Conservation (phyloP, 2,797 vertebrate species). For the Epinephelus malabaricus region DNA sequence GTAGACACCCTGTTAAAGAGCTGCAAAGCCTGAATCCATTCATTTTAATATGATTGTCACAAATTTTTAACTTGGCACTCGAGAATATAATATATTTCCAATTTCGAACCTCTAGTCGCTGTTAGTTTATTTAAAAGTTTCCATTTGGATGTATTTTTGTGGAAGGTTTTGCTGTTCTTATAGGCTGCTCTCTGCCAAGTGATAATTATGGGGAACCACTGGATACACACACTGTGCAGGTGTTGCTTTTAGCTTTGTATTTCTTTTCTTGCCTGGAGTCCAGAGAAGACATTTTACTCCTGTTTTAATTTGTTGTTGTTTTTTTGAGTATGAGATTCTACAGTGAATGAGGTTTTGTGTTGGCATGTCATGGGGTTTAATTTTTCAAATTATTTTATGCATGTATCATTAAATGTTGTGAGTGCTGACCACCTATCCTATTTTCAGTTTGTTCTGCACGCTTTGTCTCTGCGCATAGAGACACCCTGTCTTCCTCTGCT, state of each 20-base stretch:
- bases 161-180: background rate
- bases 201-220: constrained; percentile 48
- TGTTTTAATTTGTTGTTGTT: background rate
- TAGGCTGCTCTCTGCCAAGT: background rate
- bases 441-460: constrained; percentile 20
- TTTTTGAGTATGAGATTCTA: background rate
- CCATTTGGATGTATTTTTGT: background rate
- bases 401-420: constrained; percentile 9
- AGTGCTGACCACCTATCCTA: background rate
- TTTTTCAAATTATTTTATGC: constrained; percentile 11
- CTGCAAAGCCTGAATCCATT: background rate
- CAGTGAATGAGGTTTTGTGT: constrained; percentile 14
- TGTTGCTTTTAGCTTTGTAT: constrained; percentile 7
- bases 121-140: background rate
- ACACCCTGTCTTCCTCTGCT: background rate
- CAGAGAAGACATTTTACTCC: background rate
- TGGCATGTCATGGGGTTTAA: background rate
- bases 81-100: background rate
- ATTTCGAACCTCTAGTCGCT: background rate
- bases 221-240: constrained; percentile 29
- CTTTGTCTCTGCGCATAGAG: constrained; percentile 10
- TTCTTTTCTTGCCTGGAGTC: constrained; percentile 31
- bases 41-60: background rate
- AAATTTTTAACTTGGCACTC: background rate
- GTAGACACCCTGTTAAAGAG: background rate